Conservation (phyloP, 2,888 invertebrate species). For the Xanthorhoe spadicearia region DNA sequence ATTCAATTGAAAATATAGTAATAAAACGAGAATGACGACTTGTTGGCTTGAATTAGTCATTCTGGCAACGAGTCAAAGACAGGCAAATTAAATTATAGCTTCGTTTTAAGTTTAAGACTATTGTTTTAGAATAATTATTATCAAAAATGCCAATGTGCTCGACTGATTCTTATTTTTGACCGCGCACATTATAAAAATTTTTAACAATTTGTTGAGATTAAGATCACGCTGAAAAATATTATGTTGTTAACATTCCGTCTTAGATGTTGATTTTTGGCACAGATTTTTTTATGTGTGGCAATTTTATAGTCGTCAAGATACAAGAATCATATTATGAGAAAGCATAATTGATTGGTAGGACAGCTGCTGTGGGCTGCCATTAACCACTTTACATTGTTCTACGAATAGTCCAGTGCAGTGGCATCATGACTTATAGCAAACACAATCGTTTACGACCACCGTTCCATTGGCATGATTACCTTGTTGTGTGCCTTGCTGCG, state of each 20-base stretch:
- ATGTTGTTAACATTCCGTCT: conserved; percentile 79
- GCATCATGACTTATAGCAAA: conserved; percentile 33
- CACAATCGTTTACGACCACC: conserved; percentile 26
- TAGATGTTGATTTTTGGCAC: conserved; percentile 80
- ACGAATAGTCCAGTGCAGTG: conserved; percentile 49
- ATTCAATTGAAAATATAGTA: conserved; percentile 67
- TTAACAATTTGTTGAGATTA: conserved; percentile 78
- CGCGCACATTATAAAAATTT: conserved; percentile 70
- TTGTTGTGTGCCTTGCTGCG: conserved; percentile 3
- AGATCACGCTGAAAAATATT: conserved; percentile 77
- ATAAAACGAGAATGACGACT: conserved; percentile 69
- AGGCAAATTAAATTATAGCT: conserved; percentile 73
- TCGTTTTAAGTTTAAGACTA: conserved; percentile 65
- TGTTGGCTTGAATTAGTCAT: conserved; percentile 75
- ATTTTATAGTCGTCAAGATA: conserved; percentile 75
- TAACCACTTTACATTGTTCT: conserved; percentile 63
- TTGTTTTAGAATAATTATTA: conserved; percentile 70
- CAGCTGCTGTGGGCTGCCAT: conserved; percentile 73
- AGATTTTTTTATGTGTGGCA: conserved; percentile 71
- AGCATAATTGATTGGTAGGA: conserved; percentile 74
- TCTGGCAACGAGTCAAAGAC: conserved; percentile 77
- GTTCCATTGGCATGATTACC: conserved; percentile 22
- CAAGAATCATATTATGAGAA: conserved; percentile 74
- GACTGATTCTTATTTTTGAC: conserved; percentile 60
- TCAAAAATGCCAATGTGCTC: conserved; percentile 64